Conservation (phyloP, 2,888 invertebrate species). For the Oxyteleia sp. region DNA sequence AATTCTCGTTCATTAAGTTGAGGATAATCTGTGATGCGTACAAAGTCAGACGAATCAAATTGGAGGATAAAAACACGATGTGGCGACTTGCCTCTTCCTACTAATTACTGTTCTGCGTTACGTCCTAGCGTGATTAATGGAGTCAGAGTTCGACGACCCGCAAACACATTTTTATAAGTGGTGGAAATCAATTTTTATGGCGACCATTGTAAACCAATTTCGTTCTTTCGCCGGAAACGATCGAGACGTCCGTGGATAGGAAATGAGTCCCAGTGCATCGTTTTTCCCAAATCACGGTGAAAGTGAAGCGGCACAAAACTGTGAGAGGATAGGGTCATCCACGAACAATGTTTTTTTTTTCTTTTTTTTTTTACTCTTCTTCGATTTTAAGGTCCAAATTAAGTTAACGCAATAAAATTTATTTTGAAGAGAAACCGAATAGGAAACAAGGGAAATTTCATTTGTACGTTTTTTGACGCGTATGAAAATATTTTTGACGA, state of each 20-base stretch:
- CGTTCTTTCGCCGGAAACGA: constrained; percentile 16
- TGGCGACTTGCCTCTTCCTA: constrained; percentile 57
- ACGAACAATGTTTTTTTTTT: too few species aligned
- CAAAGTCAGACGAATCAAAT: constrained; percentile 55
- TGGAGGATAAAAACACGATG: constrained; percentile 59
- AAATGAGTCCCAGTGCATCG: constrained; percentile 10
- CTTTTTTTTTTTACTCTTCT: too few species aligned
- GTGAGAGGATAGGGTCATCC: too few species aligned
- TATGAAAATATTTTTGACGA: too few species aligned
- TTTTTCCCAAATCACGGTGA: constrained; percentile 20
- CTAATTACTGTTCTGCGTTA: constrained; percentile 57
- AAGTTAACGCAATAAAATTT: constrained; percentile 41
- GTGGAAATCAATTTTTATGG: constrained; percentile 58
- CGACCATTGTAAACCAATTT: neutral
- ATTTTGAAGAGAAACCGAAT: constrained; percentile 42
- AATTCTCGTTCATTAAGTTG: constrained; percentile 28
- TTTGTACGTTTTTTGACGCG: too few species aligned
- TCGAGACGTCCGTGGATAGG: constrained; percentile 23
- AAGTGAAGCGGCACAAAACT: too few species aligned
- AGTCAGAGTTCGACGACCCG: constrained; percentile 63
- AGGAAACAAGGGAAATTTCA: too few species aligned
- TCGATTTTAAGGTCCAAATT: too few species aligned
- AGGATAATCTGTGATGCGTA: constrained; percentile 35
- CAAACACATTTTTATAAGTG: constrained; percentile 66
- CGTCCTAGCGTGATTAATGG: constrained; percentile 55